Evolutionary conservation across 2,888 invertebrate genomes (phyloP).

Genomic region (Hymenopus coronatus): DNA sequence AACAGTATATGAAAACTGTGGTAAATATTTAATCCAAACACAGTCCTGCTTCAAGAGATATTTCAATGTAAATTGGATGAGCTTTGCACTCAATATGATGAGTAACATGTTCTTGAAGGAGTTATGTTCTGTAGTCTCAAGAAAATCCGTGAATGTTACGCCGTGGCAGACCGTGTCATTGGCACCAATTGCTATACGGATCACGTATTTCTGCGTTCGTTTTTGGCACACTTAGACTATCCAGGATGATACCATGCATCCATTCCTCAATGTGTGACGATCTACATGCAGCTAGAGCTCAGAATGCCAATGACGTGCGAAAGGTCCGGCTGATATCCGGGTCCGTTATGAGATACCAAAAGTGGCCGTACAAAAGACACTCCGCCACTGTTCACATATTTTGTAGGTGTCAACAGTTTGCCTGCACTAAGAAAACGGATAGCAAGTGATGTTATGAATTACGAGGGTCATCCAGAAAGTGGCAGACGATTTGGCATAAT

Average conservation of each 20-base stretch:
- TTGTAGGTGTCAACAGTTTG: no score
- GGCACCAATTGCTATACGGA: background rate
- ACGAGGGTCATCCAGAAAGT: no score
- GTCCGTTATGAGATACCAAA: background rate
- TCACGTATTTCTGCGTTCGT: background rate
- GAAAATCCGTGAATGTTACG: background rate
- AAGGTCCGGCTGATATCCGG: background rate
- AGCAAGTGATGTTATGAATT: no score
- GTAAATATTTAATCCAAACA: no score
- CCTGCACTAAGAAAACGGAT: no score
- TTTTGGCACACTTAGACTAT: background rate
- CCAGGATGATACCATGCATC: background rate
- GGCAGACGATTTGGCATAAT: no score
- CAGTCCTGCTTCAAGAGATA: no score
- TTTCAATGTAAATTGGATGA: no score
- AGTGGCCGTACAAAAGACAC: background rate
- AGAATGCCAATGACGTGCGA: background rate
- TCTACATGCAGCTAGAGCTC: background rate
- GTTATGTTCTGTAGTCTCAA: background rate
- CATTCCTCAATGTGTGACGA: background rate
- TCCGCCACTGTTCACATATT: background rate
- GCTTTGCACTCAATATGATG: no score
- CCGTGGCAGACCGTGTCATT: background rate
- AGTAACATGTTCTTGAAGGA: background rate
- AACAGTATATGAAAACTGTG: no score